These are phyloP conservation scores for Tetramorium parvispinum DNA, from an alignment of 1,140 invertebrate species.

Conservation along the genomic window DNA sequence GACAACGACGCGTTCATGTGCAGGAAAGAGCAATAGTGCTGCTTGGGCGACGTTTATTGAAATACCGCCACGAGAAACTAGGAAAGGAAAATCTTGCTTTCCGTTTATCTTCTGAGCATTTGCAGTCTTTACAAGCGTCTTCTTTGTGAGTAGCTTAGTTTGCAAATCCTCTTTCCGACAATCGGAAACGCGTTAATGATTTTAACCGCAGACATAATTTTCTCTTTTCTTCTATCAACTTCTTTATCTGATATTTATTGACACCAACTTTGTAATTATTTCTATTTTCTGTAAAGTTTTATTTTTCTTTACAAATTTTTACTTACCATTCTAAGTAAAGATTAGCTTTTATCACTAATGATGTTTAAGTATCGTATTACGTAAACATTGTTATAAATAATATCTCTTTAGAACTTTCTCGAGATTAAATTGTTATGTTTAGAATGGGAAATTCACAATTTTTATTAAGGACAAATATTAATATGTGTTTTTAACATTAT, in stretches of 20 bases:
- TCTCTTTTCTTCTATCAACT: background rate
- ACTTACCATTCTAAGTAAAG: background rate
- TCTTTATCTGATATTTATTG: background rate
- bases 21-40: conserved; percentile 55
- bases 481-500: background rate
- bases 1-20: conserved; percentile 45
- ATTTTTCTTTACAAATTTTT: background rate
- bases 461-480: background rate
- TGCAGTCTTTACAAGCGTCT: conserved; percentile 24
- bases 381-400: conserved; percentile 1
- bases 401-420: background rate
- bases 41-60: conserved; percentile 62
- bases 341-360: background rate
- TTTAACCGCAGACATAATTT: conserved; percentile 8
- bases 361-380: background rate
- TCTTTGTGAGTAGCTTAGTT: conserved; percentile 61
- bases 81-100: conserved; percentile 50
- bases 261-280: conserved; percentile 29
- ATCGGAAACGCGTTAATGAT: conserved; percentile 28
- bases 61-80: conserved; percentile 36
- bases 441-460: background rate
- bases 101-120: conserved; percentile 33
- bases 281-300: background rate
- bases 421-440: conserved; percentile 5
- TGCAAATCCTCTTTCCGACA: conserved; percentile 53